Evolutionary conservation across 2,888 invertebrate genomes (phyloP), one percentile per base, ranked within the genome.

Genomic region (Heliconius cydno): DNA sequence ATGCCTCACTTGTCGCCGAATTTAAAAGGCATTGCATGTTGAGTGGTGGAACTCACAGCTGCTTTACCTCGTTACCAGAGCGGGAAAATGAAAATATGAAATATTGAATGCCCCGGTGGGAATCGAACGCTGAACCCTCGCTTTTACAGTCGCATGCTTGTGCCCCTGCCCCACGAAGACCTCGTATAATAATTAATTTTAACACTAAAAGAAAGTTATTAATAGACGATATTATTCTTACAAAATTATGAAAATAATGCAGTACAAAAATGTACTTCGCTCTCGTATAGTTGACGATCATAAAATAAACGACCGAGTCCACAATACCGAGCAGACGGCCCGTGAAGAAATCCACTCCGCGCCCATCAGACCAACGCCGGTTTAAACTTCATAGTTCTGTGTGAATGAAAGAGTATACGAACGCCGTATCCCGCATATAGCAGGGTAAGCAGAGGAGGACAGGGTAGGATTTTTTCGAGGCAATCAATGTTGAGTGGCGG

Each of bases 341-440:
- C 38, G 73, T 73, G 73, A 73, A 73, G n/a, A 38, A 73, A 73
- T 73, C 73, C 73, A 73, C 60, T 73, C 34, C 73, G 60, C 73
- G 60, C 3, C n/a, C 34, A 60, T 38, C 73, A 25, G 34, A 25
- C 34, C 60, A 34, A 15, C 34, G 4, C 60, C 34, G 57, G 34
- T 34, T 73, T 34, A 73, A 60, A 15, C 34, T 22, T 52, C 57
- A n/a, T 60, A 60, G 9, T 30, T 10, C 57, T 34, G 60, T 41
- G 41, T 46, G 60, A 60, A 73, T 73, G 30, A 60, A 60, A 57
- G 28, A 57, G 7, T 57, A 57, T 72, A 52, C 30, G 13, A 72
- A 19, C 52, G 19, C 2, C 7, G 19, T 52, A 52, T 52, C 7
- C 19, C 52, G 22, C 22, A 52, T 22, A 52, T 52, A 52, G 52